These are phyloP conservation scores for Trichomycterus rosablanca DNA, from an alignment of 2,113 vertebrate species.

Conservation along the genomic window DNA sequence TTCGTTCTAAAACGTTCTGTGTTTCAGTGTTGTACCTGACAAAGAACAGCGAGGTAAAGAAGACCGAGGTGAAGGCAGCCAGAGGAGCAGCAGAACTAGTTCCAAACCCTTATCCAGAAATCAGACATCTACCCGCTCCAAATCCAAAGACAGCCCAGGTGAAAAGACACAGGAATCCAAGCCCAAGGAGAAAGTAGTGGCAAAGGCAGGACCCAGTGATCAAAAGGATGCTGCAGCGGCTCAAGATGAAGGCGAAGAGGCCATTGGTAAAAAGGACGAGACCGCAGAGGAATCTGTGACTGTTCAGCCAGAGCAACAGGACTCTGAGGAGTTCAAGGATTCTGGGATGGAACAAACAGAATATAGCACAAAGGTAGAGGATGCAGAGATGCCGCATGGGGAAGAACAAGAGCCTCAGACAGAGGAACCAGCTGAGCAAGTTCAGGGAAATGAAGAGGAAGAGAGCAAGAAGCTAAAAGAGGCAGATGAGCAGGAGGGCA, in stretches of 20 bases:
- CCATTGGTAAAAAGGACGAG: not conserved
- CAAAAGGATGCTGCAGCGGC: constrained; percentile 53
- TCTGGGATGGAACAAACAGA: not conserved
- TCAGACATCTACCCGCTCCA: constrained; percentile 37
- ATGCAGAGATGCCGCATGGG: constrained; percentile 5
- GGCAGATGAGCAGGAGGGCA: constrained; percentile 32
- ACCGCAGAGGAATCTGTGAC: not conserved
- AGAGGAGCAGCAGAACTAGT: constrained; percentile 27
- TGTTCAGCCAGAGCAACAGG: constrained; percentile 15
- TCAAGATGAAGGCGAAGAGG: constrained; percentile 33
- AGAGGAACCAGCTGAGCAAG: constrained; percentile 3
- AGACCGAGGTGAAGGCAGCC: constrained; percentile 4
- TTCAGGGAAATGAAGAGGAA: constrained; percentile 13
- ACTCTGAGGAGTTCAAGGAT: constrained; percentile 14
- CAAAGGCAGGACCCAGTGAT: constrained; percentile 15
- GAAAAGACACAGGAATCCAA: constrained; percentile 36
- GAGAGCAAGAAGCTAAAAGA: constrained; percentile 15
- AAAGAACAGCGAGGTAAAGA: constrained; percentile 38
- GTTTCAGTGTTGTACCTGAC: constrained; percentile 54
- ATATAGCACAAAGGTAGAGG: not conserved
- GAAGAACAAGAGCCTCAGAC: not conserved
- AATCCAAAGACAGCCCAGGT: constrained; percentile 43
- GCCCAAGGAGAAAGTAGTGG: not conserved
- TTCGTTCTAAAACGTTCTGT: no score
- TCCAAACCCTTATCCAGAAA: constrained; percentile 43